Evolutionary conservation across 1,140 invertebrate species (phyloP), one percentile per base, ranked within the genome.

Genomic region (Panagrolaimus sp.): DNA sequence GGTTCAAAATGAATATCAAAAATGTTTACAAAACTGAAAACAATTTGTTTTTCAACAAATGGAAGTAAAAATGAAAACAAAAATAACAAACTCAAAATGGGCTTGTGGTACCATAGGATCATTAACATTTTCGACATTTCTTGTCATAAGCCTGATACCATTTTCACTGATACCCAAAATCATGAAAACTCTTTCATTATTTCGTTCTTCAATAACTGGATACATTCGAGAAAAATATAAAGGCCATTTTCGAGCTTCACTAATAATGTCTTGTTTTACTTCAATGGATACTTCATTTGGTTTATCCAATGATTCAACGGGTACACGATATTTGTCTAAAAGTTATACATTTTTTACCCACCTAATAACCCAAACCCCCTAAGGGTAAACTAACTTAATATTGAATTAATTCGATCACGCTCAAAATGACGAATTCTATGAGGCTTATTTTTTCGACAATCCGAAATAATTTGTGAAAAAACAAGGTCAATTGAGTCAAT

Each of bases 381-480:
- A 4, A 38, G 32, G 32, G 7, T 38, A 38, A 45, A 58, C 72
- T 48, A 46, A 73, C 72, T 63, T 24, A 73, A 46, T 69, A 73
- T 67, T 26, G 71, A 46, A 28, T 67, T 63, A 21, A 73, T 55
- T 10, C 64, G 32, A 21, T 75, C 72, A 14, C 64, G 73, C 63
- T 73, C 72, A 47, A 76, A 73, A 14, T 68, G 43, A 17, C 72
- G 73, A 75, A 73, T 73, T 66, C 65, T 48, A 26, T 70, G 67
- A 12, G 71, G 48, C n/a, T 63, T 43, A 32, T 44, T 26, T 24
- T 68, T 65, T 17, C 65, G 63, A 28, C 73, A 73, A 45, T 73
- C 72, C 43, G 47, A 32, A 67, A 75, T 70, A 21, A 73, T 73
- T 58, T 72, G 63, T 28, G 72, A 17, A 43, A 72, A 72, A 15